Base-by-base conservation (phyloP, 2,797 vertebrate species). In the Mus caroli region DNA sequence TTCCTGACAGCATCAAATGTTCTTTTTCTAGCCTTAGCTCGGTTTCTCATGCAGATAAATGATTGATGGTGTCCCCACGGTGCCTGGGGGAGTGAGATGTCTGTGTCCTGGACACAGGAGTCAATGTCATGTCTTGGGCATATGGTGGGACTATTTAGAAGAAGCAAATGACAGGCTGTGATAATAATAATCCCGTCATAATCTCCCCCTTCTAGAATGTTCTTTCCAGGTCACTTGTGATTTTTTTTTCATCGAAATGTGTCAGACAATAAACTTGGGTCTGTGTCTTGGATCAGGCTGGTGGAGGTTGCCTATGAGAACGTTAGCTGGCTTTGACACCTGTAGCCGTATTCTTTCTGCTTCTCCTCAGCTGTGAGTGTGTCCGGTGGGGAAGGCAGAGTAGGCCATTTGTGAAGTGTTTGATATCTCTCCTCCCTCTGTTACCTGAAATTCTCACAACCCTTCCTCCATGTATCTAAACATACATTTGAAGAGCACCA, bases 41-140 rank as follows among this genome's bases (percentile, higher is more conserved):
- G 8, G 0, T 79, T 91, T 82, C 80, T 87, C 73, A 79, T 82
- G 62, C 28, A 43, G 71, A 77, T 71, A n/a, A 52, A 40, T 93
- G 90, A 95, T 90, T 31, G 84, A 92, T 90, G 77, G 92, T 34
- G 50, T 88, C 88, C 88, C 67, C 56, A 52, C 69, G 64, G 92
- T 69, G 31, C 79, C 85, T 82, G 64, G 77, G 79, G 52, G 13
- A 79, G 54, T 19, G 86, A 75, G 67, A 40, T 86, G 20, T 92
- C 83, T 95, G 46, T 88, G 91, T 95, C 56, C 64, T 46, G 31
- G n/a, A 80, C 54, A 5, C 52, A 56, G 69, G 75, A 58, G 50
- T 90, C 40, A 75, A 34, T 52, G 89, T 78, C 93, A 75, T 60
- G 20, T 87, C 79, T 80, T 77, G 75, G 92, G 60, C 82, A 86